Evolutionary conservation across 2,888 invertebrate species (phyloP), one percentile per base, ranked within the genome.

Genomic region (Abrostola triplasia): DNA sequence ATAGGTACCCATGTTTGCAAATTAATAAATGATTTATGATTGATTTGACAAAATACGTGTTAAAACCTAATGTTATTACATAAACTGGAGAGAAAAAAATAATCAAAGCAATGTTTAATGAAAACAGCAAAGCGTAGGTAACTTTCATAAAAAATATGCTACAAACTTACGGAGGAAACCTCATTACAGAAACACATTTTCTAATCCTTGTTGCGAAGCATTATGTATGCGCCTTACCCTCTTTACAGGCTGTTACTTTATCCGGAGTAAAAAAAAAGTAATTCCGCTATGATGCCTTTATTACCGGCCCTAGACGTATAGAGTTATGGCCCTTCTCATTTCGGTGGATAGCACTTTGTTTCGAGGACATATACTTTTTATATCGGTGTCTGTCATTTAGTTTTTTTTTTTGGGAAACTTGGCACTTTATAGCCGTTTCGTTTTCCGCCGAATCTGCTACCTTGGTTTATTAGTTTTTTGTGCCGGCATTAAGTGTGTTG

Each of bases 261-360:
- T 75, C 75, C 80, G 69, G 68, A 80, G 82, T 84, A 85, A 87
- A 88, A 85, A n/a, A 76, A 87, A 88, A 86, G 86, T 85, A 84
- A 88, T 88, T 84, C 82, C 72, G 84, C 82, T 83, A 88, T 85
- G 85, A 88, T 83, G 87, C 80, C 84, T 88, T 87, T 88, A 88
- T 86, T 84, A 86, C 86, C 79, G 82, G 77, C 82, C 81, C 76
- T 80, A 78, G 79, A 80, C 74, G 77, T 84, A 88, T 85, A 82
- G 84, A 87, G 84, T 87, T 87, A 87, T 84, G 75, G 79, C 80
- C 73, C 73, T 80, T 83, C 82, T 82, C 86, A 81, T 84, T 85
- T 81, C 77, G 75, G 77, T 75, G 84, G 82, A 86, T 83, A 82
- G 84, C 73, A 77, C 80, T 87, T 85, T 86, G 86, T 85, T 82